A percentile compares a stretch with the other conserved stretches of the same genome.
phyloP scores from a whole-genome alignment of 2,113 vertebrate species.

The Heliornis fulica region DNA sequence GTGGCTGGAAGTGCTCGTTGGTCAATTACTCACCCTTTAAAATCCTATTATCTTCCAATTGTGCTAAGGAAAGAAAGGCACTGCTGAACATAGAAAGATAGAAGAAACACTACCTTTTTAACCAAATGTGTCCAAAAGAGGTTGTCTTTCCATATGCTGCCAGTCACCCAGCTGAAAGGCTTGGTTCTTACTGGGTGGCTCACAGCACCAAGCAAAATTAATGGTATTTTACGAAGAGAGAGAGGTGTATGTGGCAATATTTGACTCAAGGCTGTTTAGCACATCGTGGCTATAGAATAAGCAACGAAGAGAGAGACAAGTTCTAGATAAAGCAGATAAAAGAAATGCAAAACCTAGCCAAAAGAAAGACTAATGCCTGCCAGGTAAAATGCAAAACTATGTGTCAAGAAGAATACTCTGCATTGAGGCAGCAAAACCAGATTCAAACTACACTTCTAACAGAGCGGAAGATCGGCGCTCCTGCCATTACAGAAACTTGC shows the following conservation, averaged over 20 bases:
- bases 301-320: not conserved
- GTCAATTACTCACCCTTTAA: slow-evolving; percentile 68
- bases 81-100: slow-evolving; percentile 39
- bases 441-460: not conserved
- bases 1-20: not conserved
- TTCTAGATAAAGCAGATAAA: slow-evolving; percentile 40
- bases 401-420: not conserved
- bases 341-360: slow-evolving; percentile 30
- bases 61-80: not conserved
- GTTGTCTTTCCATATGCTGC: slow-evolving; percentile 51
- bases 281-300: not conserved
- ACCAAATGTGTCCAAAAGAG: slow-evolving; percentile 44
- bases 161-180: slow-evolving; percentile 19
- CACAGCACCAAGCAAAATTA: not conserved
- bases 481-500: not conserved
- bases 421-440: not conserved
- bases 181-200: slow-evolving; percentile 40
- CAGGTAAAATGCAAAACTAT: slow-evolving; percentile 22
- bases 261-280: slow-evolving; percentile 26
- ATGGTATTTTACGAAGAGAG: not conserved
- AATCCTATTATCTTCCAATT: slow-evolving; percentile 67
- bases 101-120: slow-evolving; percentile 51
- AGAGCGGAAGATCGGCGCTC: not conserved
- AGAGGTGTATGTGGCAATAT: slow-evolving; percentile 2
- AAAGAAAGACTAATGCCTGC: slow-evolving; percentile 23